A percentile compares a stretch with the other conserved stretches of the same genome.
Conservation (phyloP, 2,888 invertebrate species). For the Eretmocerus hayati region DNA sequence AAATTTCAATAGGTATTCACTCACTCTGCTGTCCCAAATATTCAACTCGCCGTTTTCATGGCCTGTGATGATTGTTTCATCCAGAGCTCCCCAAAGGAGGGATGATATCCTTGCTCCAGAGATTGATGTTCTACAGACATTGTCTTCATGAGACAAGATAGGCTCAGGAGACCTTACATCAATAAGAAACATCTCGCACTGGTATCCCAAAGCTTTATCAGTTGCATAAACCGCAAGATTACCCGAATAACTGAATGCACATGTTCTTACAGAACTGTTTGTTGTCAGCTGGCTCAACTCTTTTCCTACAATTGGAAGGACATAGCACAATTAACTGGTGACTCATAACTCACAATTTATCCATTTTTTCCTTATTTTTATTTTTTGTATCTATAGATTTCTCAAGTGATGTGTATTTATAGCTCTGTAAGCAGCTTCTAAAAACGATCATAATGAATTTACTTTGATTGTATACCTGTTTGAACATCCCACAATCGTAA, state of each 20-base stretch:
- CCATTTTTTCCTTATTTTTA: too few species aligned
- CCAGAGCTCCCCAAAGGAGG: slow-evolving; percentile 89
- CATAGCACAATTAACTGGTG: too few species aligned
- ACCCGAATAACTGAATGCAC: slow-evolving; percentile 87
- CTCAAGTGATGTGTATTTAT: too few species aligned
- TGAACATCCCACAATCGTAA: slow-evolving; percentile 91
- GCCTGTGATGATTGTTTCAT: slow-evolving; percentile 85
- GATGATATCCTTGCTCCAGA: slow-evolving; percentile 81
- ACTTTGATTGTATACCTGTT: slow-evolving; percentile 45
- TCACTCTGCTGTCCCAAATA: slow-evolving; percentile 85
- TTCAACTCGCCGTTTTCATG: slow-evolving; percentile 90
- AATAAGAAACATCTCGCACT: slow-evolving; percentile 83
- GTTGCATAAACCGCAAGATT: slow-evolving; percentile 90
- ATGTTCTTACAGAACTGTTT: slow-evolving; percentile 86
- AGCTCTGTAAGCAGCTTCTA: too few species aligned
- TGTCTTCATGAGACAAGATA: slow-evolving; percentile 60
- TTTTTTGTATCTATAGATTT: too few species aligned
- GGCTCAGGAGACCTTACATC: slow-evolving; percentile 74
- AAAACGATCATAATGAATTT: neutral
- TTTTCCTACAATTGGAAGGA: slow-evolving; percentile 56
- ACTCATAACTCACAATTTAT: too few species aligned
- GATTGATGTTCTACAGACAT: slow-evolving; percentile 73
- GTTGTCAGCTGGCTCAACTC: slow-evolving; percentile 70
- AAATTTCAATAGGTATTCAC: too few species aligned
- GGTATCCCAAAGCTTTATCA: slow-evolving; percentile 85